A percentile compares a stretch with the other conserved stretches of the same genome.
Evolutionary conservation across 2,888 invertebrate genomes (phyloP).

Genomic region (Meteorus colon): DNA sequence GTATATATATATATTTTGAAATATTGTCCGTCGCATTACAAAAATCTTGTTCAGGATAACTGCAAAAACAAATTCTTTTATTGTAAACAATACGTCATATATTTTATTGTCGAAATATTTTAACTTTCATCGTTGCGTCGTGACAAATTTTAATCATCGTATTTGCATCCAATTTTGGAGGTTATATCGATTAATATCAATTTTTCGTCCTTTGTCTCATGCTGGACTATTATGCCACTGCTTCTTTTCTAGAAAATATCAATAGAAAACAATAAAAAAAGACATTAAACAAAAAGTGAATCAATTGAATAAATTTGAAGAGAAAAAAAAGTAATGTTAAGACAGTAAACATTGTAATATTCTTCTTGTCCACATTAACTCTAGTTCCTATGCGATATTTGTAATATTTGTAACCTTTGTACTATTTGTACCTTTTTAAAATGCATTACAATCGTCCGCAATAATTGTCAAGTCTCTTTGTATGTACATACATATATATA

Average conservation of each 20-base stretch:
- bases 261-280: not conserved
- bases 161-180: not conserved
- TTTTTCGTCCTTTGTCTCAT: not conserved
- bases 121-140: slow-evolving; percentile 1
- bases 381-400: slow-evolving; percentile 73
- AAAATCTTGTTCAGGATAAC: not conserved
- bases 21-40: slow-evolving; percentile 31
- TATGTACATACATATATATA: not conserved
- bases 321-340: slow-evolving; percentile 17
- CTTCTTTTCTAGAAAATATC: not conserved
- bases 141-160: not conserved
- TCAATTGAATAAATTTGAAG: slow-evolving; percentile 18
- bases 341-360: slow-evolving; percentile 60
- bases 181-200: not conserved
- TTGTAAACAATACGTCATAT: not conserved
- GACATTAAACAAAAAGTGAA: not conserved
- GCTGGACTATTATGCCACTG: not conserved
- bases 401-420: slow-evolving; percentile 71
- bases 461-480: slow-evolving; percentile 56
- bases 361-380: slow-evolving; percentile 71
- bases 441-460: slow-evolving; percentile 73
- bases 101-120: slow-evolving; percentile 13
- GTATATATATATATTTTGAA: slow-evolving; percentile 60
- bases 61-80: not conserved
- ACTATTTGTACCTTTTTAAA: slow-evolving; percentile 72